Evolutionary conservation across 2,113 vertebrate species (phyloP), one percentile per base, ranked within the genome.

Genomic region (Eidolon helvum): DNA sequence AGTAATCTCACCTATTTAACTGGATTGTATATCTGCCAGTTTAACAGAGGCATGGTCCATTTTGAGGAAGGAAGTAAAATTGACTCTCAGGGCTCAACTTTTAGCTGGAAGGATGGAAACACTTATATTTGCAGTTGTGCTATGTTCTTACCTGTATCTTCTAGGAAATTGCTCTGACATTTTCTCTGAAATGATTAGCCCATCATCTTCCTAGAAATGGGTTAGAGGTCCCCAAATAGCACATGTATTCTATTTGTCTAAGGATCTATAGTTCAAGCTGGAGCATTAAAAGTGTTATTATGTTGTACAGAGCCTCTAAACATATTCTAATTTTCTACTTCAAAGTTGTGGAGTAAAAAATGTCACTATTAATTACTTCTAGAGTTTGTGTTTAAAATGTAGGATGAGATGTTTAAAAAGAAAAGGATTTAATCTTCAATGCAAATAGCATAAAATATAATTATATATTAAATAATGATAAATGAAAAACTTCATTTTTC

Each of bases 131-230:
- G 57, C 7, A 89, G 40, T 79, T 79, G 24, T 24, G 15, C n/a
- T 82, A 2, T 45, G n/a, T 63, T 79, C 24, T 68, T 89, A 83
- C 26, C 5, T 66, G 10, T 89, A 94, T 90, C 50, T 93, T 24
- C 35, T 95, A 92, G 79, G 69, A 84, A 97, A 94, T 69, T 15
- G 43, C 15, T 65, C 55, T 55, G 88, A 74, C 63, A 96, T 84
- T 95, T 96, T 93, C 68, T 14, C 26, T 93, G 83, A 95, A 97
- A 78, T 80, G 28, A 84, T 92, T 93, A 90, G 80, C 71, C 11
- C n/a, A 68, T 93, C 74, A 94, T 93, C 50, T 93, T 97, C 74
- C 90, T 93, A 87, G 26, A 97, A 95, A 43, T 92, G 12, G 78
- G 7, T 21, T 87, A 15, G n/a, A 79, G 18, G 74, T 1, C 40